Conservation (phyloP, 1,140 invertebrate species). For the Limonius californicus region DNA sequence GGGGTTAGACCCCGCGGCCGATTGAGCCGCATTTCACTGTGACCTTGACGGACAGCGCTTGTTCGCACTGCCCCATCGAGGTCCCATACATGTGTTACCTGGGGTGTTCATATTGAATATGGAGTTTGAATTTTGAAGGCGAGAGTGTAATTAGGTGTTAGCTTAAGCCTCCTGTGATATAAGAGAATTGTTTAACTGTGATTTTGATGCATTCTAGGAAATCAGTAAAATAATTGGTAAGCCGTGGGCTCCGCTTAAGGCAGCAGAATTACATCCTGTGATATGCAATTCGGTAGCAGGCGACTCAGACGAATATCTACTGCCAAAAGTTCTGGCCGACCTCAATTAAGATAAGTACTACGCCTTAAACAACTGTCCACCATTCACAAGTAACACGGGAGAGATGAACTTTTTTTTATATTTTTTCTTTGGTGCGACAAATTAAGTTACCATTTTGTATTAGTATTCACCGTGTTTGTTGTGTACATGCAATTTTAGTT, state of each 20-base stretch:
- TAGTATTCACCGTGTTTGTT: neutral
- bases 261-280: slow-evolving; percentile 47
- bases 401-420: neutral
- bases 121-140: too few species aligned
- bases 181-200: too few species aligned
- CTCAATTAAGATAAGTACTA: slow-evolving; percentile 41
- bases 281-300: slow-evolving; percentile 40
- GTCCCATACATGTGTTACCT: too few species aligned
- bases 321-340: slow-evolving; percentile 46
- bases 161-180: too few species aligned
- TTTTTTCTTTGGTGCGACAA: neutral
- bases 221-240: slow-evolving; percentile 47
- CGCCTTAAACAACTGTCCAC: neutral
- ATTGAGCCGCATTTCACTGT: too few species aligned
- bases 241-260: slow-evolving; percentile 46
- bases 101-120: too few species aligned
- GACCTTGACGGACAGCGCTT: too few species aligned
- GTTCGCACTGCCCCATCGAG: too few species aligned
- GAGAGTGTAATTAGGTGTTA: too few species aligned
- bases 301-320: slow-evolving; percentile 48
- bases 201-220: slow-evolving; percentile 41
- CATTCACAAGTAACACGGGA: neutral
- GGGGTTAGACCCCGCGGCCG: too few species aligned
- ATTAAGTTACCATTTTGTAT: slow-evolving; percentile 14
- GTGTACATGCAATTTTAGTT: neutral